A percentile compares a stretch with the other conserved stretches of the same genome.
These are phyloP conservation scores for Macrobrachium nipponense DNA, from an alignment of 1,140 invertebrate genomes.

Conservation along the genomic window DNA sequence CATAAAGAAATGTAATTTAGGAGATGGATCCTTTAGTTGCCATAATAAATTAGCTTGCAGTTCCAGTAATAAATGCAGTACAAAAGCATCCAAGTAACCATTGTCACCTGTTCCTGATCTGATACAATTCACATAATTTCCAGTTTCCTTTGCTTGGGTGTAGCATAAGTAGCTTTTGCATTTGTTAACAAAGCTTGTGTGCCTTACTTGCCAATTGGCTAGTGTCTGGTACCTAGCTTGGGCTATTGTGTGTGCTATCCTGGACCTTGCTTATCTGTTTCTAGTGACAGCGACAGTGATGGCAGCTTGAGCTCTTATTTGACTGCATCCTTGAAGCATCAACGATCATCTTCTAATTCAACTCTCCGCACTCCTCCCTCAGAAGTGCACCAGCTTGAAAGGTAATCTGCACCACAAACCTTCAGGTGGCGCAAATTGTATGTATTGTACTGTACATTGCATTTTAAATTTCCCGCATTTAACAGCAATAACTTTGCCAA, in stretches of 20 bases:
- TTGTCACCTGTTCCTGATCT: conserved; percentile 19
- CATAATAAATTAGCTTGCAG: too few relatives aligned
- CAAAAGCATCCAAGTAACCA: conserved; percentile 19
- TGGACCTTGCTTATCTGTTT: conserved; percentile 61
- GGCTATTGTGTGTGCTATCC: conserved; percentile 41
- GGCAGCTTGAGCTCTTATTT: conserved; percentile 63
- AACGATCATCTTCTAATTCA: conserved; percentile 52
- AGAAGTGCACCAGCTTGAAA: conserved; percentile 57
- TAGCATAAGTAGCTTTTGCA: conserved; percentile 36
- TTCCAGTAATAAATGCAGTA: conserved; percentile 7
- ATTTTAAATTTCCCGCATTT: too few relatives aligned
- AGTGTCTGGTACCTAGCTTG: conserved; percentile 43
- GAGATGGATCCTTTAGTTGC: too few relatives aligned
- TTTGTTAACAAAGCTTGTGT: conserved; percentile 53
- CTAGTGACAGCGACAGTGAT: conserved; percentile 63
- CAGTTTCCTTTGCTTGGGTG: conserved; percentile 14
- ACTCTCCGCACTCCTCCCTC: conserved; percentile 52
- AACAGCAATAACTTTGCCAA: too few relatives aligned
- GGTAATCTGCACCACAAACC: conserved; percentile 22
- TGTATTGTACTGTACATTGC: too few relatives aligned
- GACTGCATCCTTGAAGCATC: conserved; percentile 54
- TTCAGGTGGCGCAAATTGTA: background rate
- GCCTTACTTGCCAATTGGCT: conserved; percentile 32
- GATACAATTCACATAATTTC: background rate
- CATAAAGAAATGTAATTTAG: conserved; percentile 19